Conservation (phyloP, 2,888 invertebrate genomes). For the Sinhomidia bicolor region DNA sequence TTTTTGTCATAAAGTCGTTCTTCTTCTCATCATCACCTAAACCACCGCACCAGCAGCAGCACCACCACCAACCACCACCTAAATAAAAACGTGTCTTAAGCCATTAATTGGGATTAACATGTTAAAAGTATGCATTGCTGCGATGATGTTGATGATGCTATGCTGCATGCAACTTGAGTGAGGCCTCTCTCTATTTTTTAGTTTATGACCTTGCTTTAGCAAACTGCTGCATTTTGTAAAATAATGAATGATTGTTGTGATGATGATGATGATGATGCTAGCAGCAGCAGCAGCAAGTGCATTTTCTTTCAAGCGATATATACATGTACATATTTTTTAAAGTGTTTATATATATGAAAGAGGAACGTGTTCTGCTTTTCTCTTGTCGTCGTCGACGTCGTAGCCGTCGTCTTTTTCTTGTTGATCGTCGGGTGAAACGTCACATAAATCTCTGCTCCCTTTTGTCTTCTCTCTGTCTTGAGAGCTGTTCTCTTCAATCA, state of each 20-base stretch:
- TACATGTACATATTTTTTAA: not conserved
- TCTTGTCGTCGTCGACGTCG: conserved; percentile 35
- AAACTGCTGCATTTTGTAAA: conserved; percentile 28
- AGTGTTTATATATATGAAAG: conserved; percentile 22
- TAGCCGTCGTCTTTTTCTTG: too few relatives aligned
- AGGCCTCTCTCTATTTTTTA: not conserved
- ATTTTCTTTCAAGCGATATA: too few relatives aligned
- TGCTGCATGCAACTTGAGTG: conserved; percentile 8
- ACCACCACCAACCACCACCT: conserved; percentile 5
- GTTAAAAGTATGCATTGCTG: conserved; percentile 70
- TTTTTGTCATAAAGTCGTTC: conserved; percentile 41
- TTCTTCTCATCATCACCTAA: conserved; percentile 19
- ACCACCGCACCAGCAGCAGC: not conserved
- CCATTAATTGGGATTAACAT: conserved; percentile 79
- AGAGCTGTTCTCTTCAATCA: conserved; percentile 59
- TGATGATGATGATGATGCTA: not conserved
- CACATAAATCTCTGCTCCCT: conserved; percentile 67
- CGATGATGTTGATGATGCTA: too few relatives aligned
- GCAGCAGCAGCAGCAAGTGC: not conserved
- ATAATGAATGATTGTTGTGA: not conserved
- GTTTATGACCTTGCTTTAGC: conserved; percentile 76
- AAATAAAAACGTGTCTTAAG: conserved; percentile 58
- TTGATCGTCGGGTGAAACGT: conserved; percentile 58
- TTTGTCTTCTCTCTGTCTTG: conserved; percentile 42
- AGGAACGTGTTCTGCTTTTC: conserved; percentile 73